Evolutionary conservation across 1,140 invertebrate species (phyloP).

Genomic region (Steinernema feltiae): DNA sequence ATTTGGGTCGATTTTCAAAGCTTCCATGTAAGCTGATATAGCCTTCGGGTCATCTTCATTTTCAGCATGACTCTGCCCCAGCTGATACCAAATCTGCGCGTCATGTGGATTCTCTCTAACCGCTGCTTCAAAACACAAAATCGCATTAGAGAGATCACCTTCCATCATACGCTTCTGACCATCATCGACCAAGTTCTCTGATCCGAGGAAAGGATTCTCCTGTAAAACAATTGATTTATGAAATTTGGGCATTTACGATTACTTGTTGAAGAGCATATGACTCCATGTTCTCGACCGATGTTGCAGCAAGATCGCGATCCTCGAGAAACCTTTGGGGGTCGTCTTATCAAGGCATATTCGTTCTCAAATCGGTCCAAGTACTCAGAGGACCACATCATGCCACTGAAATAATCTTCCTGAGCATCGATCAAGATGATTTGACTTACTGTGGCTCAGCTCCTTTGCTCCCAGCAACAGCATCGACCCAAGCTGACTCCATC

Average conservation of each 20-base stretch:
- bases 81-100: slow-evolving; percentile 63
- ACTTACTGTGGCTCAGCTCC: neutral
- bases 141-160: slow-evolving; percentile 65
- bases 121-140: slow-evolving; percentile 90
- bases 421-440: too few relatives aligned
- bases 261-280: neutral
- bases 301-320: neutral
- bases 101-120: slow-evolving; percentile 76
- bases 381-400: slow-evolving; percentile 1
- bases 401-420: too few relatives aligned
- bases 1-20: slow-evolving; percentile 72
- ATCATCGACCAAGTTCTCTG: neutral
- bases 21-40: slow-evolving; percentile 79
- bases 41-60: slow-evolving; percentile 77
- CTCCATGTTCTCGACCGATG: neutral
- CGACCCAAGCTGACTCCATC: neutral
- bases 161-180: slow-evolving; percentile 29
- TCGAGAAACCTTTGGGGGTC: neutral
- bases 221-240: neutral
- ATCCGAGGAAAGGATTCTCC: slow-evolving; percentile 24
- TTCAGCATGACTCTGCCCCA: slow-evolving; percentile 80
- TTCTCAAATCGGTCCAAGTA: neutral
- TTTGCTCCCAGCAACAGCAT: neutral
- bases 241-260: neutral
- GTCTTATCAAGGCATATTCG: neutral